Base-by-base conservation (phyloP, 2,888 invertebrate species). In the Hofmannophila pseudospretella region DNA sequence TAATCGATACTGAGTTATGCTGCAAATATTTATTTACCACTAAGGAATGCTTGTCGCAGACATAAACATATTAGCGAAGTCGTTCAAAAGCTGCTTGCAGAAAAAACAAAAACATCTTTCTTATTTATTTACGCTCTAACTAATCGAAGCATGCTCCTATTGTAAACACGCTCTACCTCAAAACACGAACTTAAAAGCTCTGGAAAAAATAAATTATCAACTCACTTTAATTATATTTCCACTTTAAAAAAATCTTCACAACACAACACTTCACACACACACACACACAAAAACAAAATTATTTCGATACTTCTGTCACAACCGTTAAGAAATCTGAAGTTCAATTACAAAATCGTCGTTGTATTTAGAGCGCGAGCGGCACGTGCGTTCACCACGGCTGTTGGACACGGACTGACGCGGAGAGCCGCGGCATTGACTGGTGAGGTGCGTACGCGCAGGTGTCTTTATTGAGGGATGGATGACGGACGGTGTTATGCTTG, bases 401-500 rank as follows among this genome's bases (percentile, higher is more conserved):
- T 40, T 29, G 36, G 30, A 23, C 51, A 60, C 43, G 58, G 62
- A 58, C 59, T 57, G 47, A 59, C 61, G n/a, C n/a, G n/a, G n/a
- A n/a, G n/a, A n/a, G n/a, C n/a, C n/a, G n/a, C n/a, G n/a, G n/a
- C n/a, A 58, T 63, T n/a, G 41, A 26, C 38, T 23, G 23, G 23
- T 23, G n/a, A 23, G 47, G 61, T 52, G 64, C 70, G 56, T 58
- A 5, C 0, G 42, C 62, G 67, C 76, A 74, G 69, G 68, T 75
- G 68, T 58, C 55, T 66, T 62, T 66, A 61, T 57, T 49, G 55
- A 52, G 45, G 46, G 62, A 64, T 71, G 70, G 59, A 61, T 59
- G 51, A 52, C 42, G 76, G 77, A 71, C 41, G 58, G 70, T 37
- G 51, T 68, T 61, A 73, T 77, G 67, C 64, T 32, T 19, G 36